These are phyloP conservation scores for Microtus californicus DNA, from an alignment of 2,797 vertebrate genomes.

Conservation along the genomic window DNA sequence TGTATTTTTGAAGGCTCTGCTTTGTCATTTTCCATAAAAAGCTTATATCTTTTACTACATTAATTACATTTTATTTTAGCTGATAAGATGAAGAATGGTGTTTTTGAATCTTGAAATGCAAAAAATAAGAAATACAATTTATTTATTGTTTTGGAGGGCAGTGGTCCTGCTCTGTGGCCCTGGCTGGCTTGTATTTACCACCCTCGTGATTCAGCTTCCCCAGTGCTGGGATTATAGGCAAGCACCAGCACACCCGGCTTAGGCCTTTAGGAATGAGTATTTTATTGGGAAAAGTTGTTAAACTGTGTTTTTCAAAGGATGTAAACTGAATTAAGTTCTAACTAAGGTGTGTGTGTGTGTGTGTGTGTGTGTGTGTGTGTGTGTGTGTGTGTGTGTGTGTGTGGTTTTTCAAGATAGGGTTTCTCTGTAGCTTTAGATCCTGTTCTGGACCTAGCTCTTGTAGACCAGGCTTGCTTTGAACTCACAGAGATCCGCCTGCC, in stretches of 20 bases:
- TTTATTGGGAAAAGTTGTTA: slow-evolving; percentile 44
- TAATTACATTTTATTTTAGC: slow-evolving; percentile 32
- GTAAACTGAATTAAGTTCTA: slow-evolving; percentile 37
- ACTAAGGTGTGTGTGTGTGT: not conserved
- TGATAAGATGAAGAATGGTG: slow-evolving; percentile 1
- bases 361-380: too few relatives aligned
- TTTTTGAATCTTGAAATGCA: slow-evolving; percentile 40
- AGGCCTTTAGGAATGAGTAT: slow-evolving; percentile 13
- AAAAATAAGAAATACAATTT: not conserved
- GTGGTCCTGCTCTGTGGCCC: not conserved
- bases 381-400: too few relatives aligned
- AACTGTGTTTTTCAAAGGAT: not conserved
- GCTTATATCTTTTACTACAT: not conserved
- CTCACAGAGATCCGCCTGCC: too few relatives aligned
- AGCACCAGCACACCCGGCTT: not conserved
- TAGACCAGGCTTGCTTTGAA: too few relatives aligned
- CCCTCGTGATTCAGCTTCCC: not conserved
- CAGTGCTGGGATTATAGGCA: not conserved
- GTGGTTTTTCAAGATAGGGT: too few relatives aligned
- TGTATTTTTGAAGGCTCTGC: not conserved
- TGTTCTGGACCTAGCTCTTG: too few relatives aligned
- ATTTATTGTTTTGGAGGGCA: not conserved
- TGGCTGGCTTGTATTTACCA: not conserved
- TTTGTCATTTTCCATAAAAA: slow-evolving; percentile 1
- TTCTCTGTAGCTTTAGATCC: too few relatives aligned